These are phyloP conservation scores for Orbicella faveolata DNA, from an alignment of 64 coral and sea anemone genomes.

Conservation along the genomic window DNA sequence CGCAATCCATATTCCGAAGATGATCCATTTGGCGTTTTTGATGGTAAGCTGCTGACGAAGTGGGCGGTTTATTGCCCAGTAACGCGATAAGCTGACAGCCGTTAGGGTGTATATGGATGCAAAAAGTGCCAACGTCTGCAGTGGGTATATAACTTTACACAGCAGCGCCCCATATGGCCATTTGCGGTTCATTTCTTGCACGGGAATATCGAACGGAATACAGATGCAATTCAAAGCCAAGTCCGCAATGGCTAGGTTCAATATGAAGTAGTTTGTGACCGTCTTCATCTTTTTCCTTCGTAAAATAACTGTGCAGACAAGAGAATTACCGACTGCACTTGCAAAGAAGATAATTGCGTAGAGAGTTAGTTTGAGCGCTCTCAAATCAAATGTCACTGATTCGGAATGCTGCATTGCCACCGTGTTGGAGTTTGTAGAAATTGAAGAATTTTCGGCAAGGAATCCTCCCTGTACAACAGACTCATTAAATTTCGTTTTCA, in stretches of 20 bases:
- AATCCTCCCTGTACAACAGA: neutral
- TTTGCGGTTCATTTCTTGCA: conserved; percentile 43
- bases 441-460: neutral
- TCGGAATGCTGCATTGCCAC: neutral
- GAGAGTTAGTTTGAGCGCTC: conserved; percentile 20
- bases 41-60: conserved; percentile 46
- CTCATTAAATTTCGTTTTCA: neutral
- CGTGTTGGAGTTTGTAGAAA: neutral
- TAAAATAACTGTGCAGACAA: conserved; percentile 65
- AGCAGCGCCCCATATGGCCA: conserved; percentile 76
- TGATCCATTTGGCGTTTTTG: conserved; percentile 36
- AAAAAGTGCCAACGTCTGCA: conserved; percentile 59
- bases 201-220: conserved; percentile 75
- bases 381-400: neutral
- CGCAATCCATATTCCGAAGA: conserved; percentile 48
- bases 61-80: conserved; percentile 73
- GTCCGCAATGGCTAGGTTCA: conserved; percentile 72
- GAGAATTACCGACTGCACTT: conserved; percentile 59
- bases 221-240: conserved; percentile 63
- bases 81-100: conserved; percentile 70
- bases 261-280: conserved; percentile 84
- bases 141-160: conserved; percentile 61
- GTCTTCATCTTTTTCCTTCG: conserved; percentile 84
- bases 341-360: conserved; percentile 62
- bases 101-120: conserved; percentile 77